These are phyloP conservation scores for Hipposideros armiger DNA, from an alignment of 2,113 vertebrate genomes.

Conservation along the genomic window DNA sequence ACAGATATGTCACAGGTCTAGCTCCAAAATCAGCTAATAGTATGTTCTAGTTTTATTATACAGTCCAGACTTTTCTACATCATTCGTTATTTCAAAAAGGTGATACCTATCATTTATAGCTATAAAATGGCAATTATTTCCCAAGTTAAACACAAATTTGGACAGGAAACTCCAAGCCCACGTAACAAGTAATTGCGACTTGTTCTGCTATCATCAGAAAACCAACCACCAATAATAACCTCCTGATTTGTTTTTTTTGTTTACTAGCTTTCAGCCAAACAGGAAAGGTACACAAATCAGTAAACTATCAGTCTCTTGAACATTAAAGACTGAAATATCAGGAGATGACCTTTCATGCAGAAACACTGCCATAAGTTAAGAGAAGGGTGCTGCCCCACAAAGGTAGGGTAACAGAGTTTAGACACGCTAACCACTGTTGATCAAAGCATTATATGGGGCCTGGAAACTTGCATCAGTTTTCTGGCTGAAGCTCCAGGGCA, in stretches of 20 bases:
- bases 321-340: conserved; percentile 47
- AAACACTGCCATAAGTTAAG: background rate
- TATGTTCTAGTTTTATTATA: conserved; percentile 48
- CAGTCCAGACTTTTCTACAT: background rate
- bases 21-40: conserved; percentile 47
- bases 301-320: conserved; percentile 35
- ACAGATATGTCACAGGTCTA: conserved; percentile 20
- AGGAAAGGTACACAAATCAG: conserved; percentile 28
- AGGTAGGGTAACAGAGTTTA: background rate
- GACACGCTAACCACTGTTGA: background rate
- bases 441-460: background rate
- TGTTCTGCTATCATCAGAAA: conserved; percentile 61
- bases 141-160: conserved; percentile 20
- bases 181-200: background rate
- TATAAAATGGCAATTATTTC: conserved; percentile 27
- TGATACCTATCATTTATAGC: background rate
- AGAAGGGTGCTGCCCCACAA: background rate
- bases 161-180: background rate
- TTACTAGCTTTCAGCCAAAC: conserved; percentile 34
- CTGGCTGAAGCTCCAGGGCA: background rate
- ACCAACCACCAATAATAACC: conserved; percentile 15
- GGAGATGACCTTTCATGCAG: conserved; percentile 43
- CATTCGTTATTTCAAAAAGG: conserved; percentile 54
- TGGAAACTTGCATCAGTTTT: conserved; percentile 9
- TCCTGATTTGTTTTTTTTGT: conserved; percentile 38